A percentile compares a stretch with the other conserved stretches of the same genome.
Conservation (phyloP, 2,888 invertebrate species). For the Boloria selene region DNA sequence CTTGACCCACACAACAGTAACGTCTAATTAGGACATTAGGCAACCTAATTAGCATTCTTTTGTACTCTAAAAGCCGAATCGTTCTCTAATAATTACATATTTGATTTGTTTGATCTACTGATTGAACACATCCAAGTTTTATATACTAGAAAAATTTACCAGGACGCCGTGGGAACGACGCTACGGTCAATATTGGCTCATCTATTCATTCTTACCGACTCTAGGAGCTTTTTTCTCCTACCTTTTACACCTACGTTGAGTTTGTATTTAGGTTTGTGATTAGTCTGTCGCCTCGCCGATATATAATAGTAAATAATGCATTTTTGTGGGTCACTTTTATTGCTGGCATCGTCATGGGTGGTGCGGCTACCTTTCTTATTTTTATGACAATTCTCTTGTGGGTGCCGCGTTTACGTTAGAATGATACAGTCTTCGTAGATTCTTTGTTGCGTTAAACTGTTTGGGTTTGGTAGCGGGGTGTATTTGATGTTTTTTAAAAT, state of each 20-base stretch:
- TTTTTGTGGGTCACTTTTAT: constrained; percentile 79
- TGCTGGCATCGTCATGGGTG: constrained; percentile 75
- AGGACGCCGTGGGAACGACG: constrained; percentile 77
- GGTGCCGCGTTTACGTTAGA: constrained; percentile 41
- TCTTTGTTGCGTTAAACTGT: constrained; percentile 46
- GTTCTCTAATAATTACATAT: constrained; percentile 74
- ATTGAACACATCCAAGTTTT: constrained; percentile 66
- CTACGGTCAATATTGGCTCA: constrained; percentile 72
- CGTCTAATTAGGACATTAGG: constrained; percentile 57
- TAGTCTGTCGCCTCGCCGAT: constrained; percentile 78
- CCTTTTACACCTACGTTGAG: constrained; percentile 76
- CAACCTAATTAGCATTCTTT: constrained; percentile 76
- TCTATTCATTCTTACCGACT: constrained; percentile 67
- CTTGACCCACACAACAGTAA: constrained; percentile 39
- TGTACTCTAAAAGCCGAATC: constrained; percentile 77
- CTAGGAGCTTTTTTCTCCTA: constrained; percentile 59
- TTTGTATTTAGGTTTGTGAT: constrained; percentile 74
- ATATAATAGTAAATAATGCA: constrained; percentile 81
- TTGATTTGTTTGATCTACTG: constrained; percentile 72
- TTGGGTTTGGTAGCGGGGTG: constrained; percentile 34
- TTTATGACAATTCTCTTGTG: constrained; percentile 47
- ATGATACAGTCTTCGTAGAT: constrained; percentile 37
- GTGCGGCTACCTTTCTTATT: constrained; percentile 51
- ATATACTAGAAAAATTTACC: constrained; percentile 70
- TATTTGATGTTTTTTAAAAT: constrained; percentile 30